Evolutionary conservation across 2,113 vertebrate species (phyloP).

Genomic region (Tenrec ecaudatus): DNA sequence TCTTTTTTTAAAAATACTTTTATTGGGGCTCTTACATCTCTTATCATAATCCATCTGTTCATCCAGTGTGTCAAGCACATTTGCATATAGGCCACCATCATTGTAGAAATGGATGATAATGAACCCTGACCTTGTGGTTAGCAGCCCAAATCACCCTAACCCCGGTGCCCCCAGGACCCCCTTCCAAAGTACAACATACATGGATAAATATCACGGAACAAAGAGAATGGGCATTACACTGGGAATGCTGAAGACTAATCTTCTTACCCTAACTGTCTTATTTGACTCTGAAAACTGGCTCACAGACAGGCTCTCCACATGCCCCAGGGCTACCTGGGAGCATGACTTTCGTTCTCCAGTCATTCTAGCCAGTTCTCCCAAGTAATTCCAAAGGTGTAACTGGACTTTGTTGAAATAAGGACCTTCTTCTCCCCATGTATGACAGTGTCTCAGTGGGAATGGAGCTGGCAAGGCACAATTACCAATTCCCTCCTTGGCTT

Average conservation of each 20-base stretch:
- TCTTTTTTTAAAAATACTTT: too few species aligned
- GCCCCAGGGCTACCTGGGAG: background rate
- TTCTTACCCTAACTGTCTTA: background rate
- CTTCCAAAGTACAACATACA: too few species aligned
- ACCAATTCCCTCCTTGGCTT: background rate
- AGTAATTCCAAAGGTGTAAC: background rate
- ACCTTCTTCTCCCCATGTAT: background rate
- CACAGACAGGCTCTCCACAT: background rate
- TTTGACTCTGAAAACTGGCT: background rate
- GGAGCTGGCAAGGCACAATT: background rate
- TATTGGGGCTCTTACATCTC: too few species aligned
- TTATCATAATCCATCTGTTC: too few species aligned
- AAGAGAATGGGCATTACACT: background rate
- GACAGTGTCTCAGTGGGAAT: background rate
- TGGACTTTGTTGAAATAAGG: background rate
- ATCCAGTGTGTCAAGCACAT: too few species aligned
- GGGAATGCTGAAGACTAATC: background rate
- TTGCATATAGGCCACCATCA: too few species aligned
- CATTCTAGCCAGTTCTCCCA: background rate
- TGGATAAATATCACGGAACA: background rate
- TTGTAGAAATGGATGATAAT: too few species aligned
- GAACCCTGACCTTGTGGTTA: too few species aligned
- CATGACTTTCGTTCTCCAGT: background rate
- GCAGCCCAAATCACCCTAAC: too few species aligned
- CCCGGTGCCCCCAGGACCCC: too few species aligned